A percentile compares a stretch with the other conserved stretches of the same genome.
These are phyloP conservation scores for Bhutanitis thaidina DNA, from an alignment of 2,888 invertebrate genomes.

Conservation along the genomic window DNA sequence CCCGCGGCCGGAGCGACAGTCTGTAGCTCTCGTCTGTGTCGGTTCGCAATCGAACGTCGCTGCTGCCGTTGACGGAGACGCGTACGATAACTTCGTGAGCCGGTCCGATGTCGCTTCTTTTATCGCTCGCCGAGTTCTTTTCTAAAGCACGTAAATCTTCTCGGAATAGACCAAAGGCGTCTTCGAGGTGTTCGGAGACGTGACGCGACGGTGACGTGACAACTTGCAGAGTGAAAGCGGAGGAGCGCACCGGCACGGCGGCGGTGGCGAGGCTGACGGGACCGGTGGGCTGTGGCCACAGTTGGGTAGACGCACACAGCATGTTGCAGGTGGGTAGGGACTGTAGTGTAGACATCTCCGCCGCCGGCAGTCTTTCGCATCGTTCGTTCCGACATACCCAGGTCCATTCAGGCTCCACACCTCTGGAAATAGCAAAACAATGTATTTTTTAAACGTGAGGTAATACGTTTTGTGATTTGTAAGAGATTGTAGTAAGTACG, in stretches of 20 bases:
- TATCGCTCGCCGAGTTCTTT: conserved; percentile 41
- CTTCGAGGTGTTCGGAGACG: conserved; percentile 58
- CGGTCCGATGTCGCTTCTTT: conserved; percentile 46
- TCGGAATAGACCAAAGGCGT: conserved; percentile 74
- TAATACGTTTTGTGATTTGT: no score
- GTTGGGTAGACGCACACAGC: conserved; percentile 86
- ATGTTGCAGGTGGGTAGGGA: conserved; percentile 88
- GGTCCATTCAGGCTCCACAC: conserved; percentile 83
- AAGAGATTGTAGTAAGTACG: no score
- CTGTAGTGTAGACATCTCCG: conserved; percentile 63
- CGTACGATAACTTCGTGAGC: conserved; percentile 66
- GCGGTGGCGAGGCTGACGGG: conserved; percentile 83
- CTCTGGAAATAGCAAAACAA: conserved; percentile 50
- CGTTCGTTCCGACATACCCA: conserved; percentile 86
- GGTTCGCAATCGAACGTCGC: conserved; percentile 80
- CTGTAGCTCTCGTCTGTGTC: conserved; percentile 88
- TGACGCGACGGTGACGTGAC: conserved; percentile 52
- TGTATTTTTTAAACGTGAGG: no score
- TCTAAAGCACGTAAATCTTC: conserved; percentile 73
- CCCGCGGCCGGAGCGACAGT: conserved; percentile 77
- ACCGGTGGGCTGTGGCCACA: conserved; percentile 91
- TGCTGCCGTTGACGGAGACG: conserved; percentile 76
- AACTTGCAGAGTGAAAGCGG: conserved; percentile 71
- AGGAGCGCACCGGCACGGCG: conserved; percentile 79
- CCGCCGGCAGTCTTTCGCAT: conserved; percentile 81